Base-by-base conservation (phyloP, 2,797 vertebrate species). In the Pogoniulus pusillus region DNA sequence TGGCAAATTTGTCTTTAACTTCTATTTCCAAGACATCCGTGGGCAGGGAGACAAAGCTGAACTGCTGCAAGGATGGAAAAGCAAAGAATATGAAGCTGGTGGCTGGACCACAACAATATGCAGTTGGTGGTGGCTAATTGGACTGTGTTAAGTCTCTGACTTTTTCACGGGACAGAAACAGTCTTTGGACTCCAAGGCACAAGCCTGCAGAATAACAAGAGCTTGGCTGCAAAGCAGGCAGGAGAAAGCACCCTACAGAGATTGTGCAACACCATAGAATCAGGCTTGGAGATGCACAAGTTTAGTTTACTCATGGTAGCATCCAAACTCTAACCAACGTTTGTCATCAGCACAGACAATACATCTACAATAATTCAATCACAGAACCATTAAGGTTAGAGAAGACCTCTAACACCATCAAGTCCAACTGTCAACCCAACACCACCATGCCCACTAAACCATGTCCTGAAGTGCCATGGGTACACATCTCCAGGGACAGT, bases 21-120 rank as follows among this genome's bases (percentile, higher is more conserved):
- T 99, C 99, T 43, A 99, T 98, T 97, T 99, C 99, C 97, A 99
- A 97, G 85, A 99, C 99, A 10, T 99, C 99, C n/a, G 99, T 99
- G 49, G 99, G 99, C 91, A 99, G 96, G 53, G 99, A 99, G 89
- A 99, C 98, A 93, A 99, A 99, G 96, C 96, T 98, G 97, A 99
- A 99, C 82, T 98, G 97, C 99, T 99, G 97, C 12, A 87, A 91
- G 53, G 92, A 96, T 35, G 89, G 68, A 97, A 96, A 49, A 81
- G 84, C 14, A 96, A 7, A 84, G 76, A 78, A 53, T 7, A 71
- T 83, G 82, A 92, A 87, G 71, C 66, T 85, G 49, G 43, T 70
- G 70, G n/a, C 77, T 12, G 8, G 47, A 45, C 23, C n/a, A 39
- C 11, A 49, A 30, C 43, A 81, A 6, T 16, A 24, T 15, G 32